phyloP scores from a whole-genome alignment of 1,140 invertebrate species.

The Scaptomyza hsui region DNA sequence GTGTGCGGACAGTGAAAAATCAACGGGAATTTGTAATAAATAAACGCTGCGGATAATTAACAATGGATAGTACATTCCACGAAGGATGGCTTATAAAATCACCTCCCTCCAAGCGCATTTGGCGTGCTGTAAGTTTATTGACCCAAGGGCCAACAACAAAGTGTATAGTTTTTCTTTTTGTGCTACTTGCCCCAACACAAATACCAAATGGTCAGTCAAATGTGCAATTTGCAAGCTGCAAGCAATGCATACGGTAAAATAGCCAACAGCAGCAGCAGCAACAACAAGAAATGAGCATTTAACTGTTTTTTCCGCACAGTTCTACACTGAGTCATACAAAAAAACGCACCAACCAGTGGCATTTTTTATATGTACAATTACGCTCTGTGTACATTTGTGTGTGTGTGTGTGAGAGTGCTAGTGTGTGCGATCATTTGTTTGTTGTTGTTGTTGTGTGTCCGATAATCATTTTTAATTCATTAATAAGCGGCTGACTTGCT shows the following conservation, averaged over 20 bases:
- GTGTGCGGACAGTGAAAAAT: slow-evolving; percentile 35
- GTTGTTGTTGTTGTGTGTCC: slow-evolving; percentile 56
- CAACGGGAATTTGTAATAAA: slow-evolving; percentile 18
- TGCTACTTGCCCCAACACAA: slow-evolving; percentile 18
- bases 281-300: slow-evolving; percentile 34
- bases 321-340: slow-evolving; percentile 64
- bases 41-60: slow-evolving; percentile 15
- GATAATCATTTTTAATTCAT: slow-evolving; percentile 76
- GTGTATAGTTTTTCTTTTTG: slow-evolving; percentile 20
- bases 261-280: slow-evolving; percentile 25
- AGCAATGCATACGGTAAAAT: slow-evolving; percentile 41
- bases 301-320: slow-evolving; percentile 31
- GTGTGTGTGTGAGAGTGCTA: slow-evolving; percentile 19
- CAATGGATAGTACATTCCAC: slow-evolving; percentile 87
- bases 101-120: slow-evolving; percentile 93
- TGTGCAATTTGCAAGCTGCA: slow-evolving; percentile 40
- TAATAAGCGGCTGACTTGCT: slow-evolving; percentile 61
- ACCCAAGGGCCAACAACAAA: slow-evolving; percentile 23
- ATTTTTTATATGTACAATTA: slow-evolving; percentile 67
- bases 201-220: slow-evolving; percentile 50
- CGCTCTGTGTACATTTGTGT: slow-evolving; percentile 37
- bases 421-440: slow-evolving; percentile 52
- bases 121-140: slow-evolving; percentile 91
- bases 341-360: slow-evolving; percentile 57
- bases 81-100: slow-evolving; percentile 97